Evolutionary conservation across 2,113 vertebrate species (phyloP), one percentile per base, ranked within the genome.

Genomic region (Alaudala cheleensis): DNA sequence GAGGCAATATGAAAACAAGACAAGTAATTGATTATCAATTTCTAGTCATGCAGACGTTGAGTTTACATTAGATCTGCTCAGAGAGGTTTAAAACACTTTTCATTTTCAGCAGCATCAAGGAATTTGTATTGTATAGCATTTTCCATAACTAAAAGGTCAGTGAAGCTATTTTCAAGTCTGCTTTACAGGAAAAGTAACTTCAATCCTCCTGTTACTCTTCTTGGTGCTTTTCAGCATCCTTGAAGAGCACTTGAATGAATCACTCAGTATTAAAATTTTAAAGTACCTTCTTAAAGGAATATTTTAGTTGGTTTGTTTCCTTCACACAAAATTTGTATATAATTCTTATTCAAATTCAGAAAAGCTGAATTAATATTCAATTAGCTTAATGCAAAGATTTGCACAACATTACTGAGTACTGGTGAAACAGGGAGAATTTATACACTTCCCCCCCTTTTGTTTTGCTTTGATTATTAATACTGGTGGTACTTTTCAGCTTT

Each of bases 391-490:
- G 34, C 20, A 61, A 49, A 77, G 25, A 86, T 33, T 42, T 69
- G 39, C 4, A 44, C 31, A 82, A 6, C 33, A 53, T n/a, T 53
- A 9, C 16, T 65, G 33, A 34, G 22, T 14, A 29, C 4, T 80
- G 40, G 12, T 79, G 42, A 64, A 73, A 40, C 1, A 25, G 21
- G 11, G 76, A 92, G 44, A 69, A 69, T 25, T 39, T 29, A 20
- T 10, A 24, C 11, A 25, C 4, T 31, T 64, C 40, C 10, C 5
- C 2, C 5, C 3, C 0, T 21, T 71, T 67, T 39, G 8, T 71
- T 93, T 89, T 64, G 8, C 8, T 72, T 72, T 81, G 45, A 24
- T 69, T 82, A 29, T 54, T 91, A 47, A 31, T 56, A 49, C 3
- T 11, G n/a, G 10, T 54, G 51, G 14, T 79, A 53, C 5, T 9